Evolutionary conservation across 2,888 invertebrate species (phyloP).

Genomic region (Lagria hirta): DNA sequence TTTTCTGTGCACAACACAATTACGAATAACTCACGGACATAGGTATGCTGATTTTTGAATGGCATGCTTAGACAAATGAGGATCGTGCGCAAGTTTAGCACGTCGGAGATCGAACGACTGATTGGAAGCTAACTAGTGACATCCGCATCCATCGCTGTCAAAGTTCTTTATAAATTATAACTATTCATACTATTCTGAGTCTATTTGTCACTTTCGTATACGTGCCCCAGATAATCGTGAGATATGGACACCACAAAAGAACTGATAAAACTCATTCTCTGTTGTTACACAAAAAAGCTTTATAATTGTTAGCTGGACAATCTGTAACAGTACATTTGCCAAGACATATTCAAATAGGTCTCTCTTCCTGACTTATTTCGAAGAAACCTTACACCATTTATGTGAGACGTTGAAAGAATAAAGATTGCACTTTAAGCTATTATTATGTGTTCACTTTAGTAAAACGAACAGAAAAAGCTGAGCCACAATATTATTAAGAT

Average conservation of each 20-base stretch:
- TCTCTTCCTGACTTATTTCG: slow-evolving; percentile 17
- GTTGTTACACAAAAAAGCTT: slow-evolving; percentile 8
- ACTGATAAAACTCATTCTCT: slow-evolving; percentile 14
- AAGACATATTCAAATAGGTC: slow-evolving; percentile 8
- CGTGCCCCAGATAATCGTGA: slow-evolving; percentile 40
- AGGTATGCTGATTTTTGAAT: slow-evolving; percentile 34
- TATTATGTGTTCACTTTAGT: too few species aligned
- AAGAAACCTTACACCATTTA: slow-evolving; percentile 11
- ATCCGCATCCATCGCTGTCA: slow-evolving; percentile 44
- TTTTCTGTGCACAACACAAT: slow-evolving; percentile 22
- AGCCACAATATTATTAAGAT: too few species aligned
- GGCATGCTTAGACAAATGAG: slow-evolving; percentile 40
- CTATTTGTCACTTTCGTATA: slow-evolving; percentile 45
- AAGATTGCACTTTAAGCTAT: too few species aligned
- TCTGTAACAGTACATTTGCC: slow-evolving; percentile 19
- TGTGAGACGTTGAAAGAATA: too few species aligned
- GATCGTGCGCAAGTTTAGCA: slow-evolving; percentile 41
- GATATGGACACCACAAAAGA: slow-evolving; percentile 25
- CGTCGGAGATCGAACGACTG: slow-evolving; percentile 40
- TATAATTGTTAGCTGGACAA: slow-evolving; percentile 6
- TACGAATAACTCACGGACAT: slow-evolving; percentile 29
- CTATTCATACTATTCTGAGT: slow-evolving; percentile 43
- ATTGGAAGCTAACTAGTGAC: slow-evolving; percentile 44
- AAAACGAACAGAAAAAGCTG: too few species aligned
- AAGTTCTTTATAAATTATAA: slow-evolving; percentile 40